Evolutionary conservation across 2,113 vertebrate genomes (phyloP).

Genomic region (western clawed frog (Xenopus tropicalis)): UCB_Xtro_10.0 CM004447.2:70715001-70715500

Average conservation of each 20-base stretch:
- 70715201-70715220: constrained; percentile 68
- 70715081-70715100: constrained; percentile 57
- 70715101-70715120: constrained; percentile 55
- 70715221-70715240: constrained; percentile 81
- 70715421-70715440: not conserved
- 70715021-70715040: constrained; percentile 52
- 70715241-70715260: constrained; percentile 76
- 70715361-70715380: constrained; percentile 53
- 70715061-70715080: constrained; percentile 49
- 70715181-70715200: constrained; percentile 64
- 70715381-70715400: constrained; percentile 53
- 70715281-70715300: constrained; percentile 68
- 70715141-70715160: constrained; percentile 70
- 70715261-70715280: constrained; percentile 64
- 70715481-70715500: no score
- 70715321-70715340: constrained; percentile 47
- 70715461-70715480: no score
- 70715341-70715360: constrained; percentile 46
- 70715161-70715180: constrained; percentile 74
- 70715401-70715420: constrained; percentile 44
- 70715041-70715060: constrained; percentile 53
- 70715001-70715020: constrained; percentile 50
- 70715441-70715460: no score
- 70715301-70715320: constrained; percentile 57
- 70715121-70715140: constrained; percentile 70